Evolutionary conservation across 2,888 invertebrate genomes (phyloP), one percentile per base, ranked within the genome.

Genomic region (Brachypalpus laphriformis): DNA sequence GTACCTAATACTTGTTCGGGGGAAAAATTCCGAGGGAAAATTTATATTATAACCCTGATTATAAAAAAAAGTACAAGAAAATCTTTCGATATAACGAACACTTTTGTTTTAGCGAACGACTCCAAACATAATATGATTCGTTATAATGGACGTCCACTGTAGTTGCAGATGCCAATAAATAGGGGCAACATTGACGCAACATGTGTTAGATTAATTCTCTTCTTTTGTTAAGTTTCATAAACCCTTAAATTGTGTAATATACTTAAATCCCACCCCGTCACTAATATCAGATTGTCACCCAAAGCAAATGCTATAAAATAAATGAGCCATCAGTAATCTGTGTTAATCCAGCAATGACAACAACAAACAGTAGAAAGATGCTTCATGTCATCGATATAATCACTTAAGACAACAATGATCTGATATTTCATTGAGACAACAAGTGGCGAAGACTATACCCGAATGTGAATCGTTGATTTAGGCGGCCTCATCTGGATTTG

Each of bases 341-440:
- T 28, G 47, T 28, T 34, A 65, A 25, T 31, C 49, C 34, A 9
- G 20, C 16, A 47, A 20, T 25, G 47, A 47, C 42, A 61, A 61
- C 9, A 34, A 34, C 59, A 61, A 42, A 61, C 42, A 42, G 8
- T 14, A 7, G 6, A 47, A 40, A 11, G 22, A n/a, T 59, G 59
- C 37, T 59, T 20, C 37, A 22, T 59, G 37, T 59, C 59, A 20
- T 59, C 59, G 59, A 40, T 37, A 40, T 59, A 59, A 59, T 59
- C 59, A 59, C 40, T 59, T 59, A 59, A 59, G 59, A 37, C 22
- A 22, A n/a, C 20, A 40, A n/a, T 22, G 40, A 18, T 40, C 40
- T n/a, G 22, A 22, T 42, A 37, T 20, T 42, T 20, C 40, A 40
- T 47, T 47, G 11, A 9, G 47, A 18, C n/a, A 56, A 34, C 37